phyloP scores from a whole-genome alignment of 2,888 invertebrate species.

The Rhynchonema sp. region DNA sequence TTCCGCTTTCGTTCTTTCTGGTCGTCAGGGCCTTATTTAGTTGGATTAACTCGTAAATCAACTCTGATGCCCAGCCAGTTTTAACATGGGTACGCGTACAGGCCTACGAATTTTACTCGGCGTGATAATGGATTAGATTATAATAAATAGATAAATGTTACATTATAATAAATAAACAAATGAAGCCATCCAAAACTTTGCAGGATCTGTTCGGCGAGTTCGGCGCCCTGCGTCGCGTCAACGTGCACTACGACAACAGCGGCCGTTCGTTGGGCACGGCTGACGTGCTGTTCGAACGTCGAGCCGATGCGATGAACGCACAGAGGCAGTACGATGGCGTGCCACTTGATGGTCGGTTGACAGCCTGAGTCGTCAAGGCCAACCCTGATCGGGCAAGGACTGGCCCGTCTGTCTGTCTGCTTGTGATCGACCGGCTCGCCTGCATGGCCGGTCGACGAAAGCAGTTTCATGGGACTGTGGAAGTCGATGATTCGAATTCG shows the following conservation, averaged over 20 bases:
- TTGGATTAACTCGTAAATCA: too few relatives aligned
- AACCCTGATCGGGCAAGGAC: neutral
- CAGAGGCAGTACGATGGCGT: conserved; percentile 96
- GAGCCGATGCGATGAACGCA: conserved; percentile 64
- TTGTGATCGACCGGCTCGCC: neutral
- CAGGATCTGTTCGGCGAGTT: conserved; percentile 88
- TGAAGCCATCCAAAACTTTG: neutral
- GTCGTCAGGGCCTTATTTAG: too few relatives aligned
- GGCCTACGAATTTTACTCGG: too few relatives aligned
- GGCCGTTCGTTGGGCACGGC: conserved; percentile 89
- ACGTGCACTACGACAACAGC: conserved; percentile 88
- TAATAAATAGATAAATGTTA: neutral
- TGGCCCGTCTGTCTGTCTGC: neutral
- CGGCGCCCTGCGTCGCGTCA: conserved; percentile 75
- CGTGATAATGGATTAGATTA: too few relatives aligned
- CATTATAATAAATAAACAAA: neutral
- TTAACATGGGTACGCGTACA: too few relatives aligned
- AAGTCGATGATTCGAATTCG: too few relatives aligned
- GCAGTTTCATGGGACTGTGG: too few relatives aligned
- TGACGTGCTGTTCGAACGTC: conserved; percentile 81
- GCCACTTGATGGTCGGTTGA: conserved; percentile 59
- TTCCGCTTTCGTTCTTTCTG: too few relatives aligned
- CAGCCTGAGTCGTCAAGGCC: neutral
- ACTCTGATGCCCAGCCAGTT: too few relatives aligned
- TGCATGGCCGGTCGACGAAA: too few relatives aligned